phyloP scores from a whole-genome alignment of 2,888 invertebrate genomes.

The Morinoia aosen region DNA sequence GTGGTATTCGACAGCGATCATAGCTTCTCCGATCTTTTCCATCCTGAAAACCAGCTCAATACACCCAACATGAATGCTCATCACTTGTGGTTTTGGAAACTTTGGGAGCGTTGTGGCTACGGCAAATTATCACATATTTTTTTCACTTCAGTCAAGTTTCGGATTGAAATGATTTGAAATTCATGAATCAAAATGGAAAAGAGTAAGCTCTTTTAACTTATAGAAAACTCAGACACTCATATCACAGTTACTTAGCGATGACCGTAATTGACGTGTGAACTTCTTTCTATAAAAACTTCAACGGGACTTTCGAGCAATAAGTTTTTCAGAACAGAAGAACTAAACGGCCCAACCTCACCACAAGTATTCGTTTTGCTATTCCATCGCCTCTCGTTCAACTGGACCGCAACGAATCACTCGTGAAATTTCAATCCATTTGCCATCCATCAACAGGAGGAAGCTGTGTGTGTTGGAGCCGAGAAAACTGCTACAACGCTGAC shows the following conservation, averaged over 20 bases:
- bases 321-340: not conserved
- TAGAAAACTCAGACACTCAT: not conserved
- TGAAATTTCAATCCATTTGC: not conserved
- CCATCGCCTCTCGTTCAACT: not conserved
- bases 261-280: not conserved
- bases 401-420: constrained; percentile 12
- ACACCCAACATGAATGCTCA: not conserved
- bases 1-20: not conserved
- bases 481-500: not conserved
- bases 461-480: not conserved
- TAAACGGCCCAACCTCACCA: not conserved
- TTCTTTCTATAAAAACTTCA: not conserved
- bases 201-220: too few species aligned
- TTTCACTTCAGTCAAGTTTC: not conserved
- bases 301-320: not conserved
- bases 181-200: not conserved
- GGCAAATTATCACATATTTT: not conserved
- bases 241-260: not conserved
- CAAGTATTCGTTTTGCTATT: not conserved
- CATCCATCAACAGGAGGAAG: not conserved
- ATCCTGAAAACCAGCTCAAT: not conserved
- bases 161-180: not conserved
- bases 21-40: not conserved
- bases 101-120: not conserved
- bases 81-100: not conserved